phyloP scores from a whole-genome alignment of 2,888 invertebrate species.

The Andrena camellia region DNA sequence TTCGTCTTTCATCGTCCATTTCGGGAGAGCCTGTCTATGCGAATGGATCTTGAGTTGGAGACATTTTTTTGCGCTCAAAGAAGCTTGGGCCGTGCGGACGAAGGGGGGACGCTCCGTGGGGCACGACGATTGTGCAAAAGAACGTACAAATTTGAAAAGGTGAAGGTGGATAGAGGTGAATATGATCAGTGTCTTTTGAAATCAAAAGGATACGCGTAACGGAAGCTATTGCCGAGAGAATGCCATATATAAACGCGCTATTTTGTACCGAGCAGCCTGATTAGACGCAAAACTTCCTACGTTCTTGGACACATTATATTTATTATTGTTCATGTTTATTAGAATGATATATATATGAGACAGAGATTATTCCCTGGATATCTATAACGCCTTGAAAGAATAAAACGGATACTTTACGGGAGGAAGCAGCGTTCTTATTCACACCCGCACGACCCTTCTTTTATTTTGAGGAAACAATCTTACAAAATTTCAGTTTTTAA shows the following conservation, averaged over 20 bases:
- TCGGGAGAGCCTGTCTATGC: background rate
- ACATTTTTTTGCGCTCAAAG: background rate
- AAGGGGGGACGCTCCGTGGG: slow-evolving; percentile 17
- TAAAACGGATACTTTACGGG: slow-evolving; percentile 80
- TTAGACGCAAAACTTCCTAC: slow-evolving; percentile 83
- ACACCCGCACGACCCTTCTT: background rate
- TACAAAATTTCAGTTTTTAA: background rate
- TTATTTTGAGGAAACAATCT: background rate
- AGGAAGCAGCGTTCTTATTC: slow-evolving; percentile 50
- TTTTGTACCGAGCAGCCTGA: slow-evolving; percentile 83
- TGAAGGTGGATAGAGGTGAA: slow-evolving; percentile 46
- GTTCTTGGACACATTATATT: slow-evolving; percentile 84
- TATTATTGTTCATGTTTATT: slow-evolving; percentile 85
- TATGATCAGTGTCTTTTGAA: slow-evolving; percentile 66
- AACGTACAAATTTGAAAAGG: slow-evolving; percentile 58
- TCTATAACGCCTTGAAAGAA: slow-evolving; percentile 82
- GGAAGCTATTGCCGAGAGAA: slow-evolving; percentile 78
- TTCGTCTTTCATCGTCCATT: background rate
- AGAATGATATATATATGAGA: slow-evolving; percentile 82
- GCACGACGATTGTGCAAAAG: slow-evolving; percentile 48
- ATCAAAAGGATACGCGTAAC: slow-evolving; percentile 73
- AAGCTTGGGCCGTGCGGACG: slow-evolving; percentile 17
- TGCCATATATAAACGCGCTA: slow-evolving; percentile 81
- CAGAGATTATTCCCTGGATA: slow-evolving; percentile 84
- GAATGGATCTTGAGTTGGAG: slow-evolving; percentile 11